A percentile compares a stretch with the other conserved stretches of the same genome.
Evolutionary conservation across 2,888 invertebrate species (phyloP).

Genomic region (Nephrocerus scutellatus): DNA sequence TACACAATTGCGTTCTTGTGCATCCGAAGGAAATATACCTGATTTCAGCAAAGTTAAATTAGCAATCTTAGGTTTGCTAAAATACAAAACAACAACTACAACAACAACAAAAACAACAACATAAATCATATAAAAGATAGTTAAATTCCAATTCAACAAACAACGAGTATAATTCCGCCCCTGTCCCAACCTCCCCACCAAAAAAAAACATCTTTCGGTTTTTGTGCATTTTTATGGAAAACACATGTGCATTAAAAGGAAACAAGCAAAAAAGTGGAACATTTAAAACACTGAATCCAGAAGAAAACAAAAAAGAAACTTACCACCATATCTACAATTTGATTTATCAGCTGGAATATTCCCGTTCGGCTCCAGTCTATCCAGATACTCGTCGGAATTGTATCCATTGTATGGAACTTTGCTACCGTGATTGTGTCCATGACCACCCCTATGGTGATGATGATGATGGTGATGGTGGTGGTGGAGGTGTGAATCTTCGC

Average conservation of each 20-base stretch:
- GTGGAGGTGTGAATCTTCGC: conserved; percentile 55
- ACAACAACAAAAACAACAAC: no score
- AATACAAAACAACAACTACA: no score
- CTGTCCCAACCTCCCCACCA: no score
- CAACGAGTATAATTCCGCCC: no score
- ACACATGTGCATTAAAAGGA: no score
- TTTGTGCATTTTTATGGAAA: no score
- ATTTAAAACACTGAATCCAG: background rate
- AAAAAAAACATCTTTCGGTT: background rate
- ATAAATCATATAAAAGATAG: background rate
- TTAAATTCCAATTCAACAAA: background rate
- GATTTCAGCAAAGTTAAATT: no score
- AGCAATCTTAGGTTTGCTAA: no score
- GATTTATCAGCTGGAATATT: conserved; percentile 84
- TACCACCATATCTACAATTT: conserved; percentile 62
- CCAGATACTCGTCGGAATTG: conserved; percentile 84
- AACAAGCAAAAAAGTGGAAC: no score
- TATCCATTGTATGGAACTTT: conserved; percentile 88
- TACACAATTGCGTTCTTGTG: no score
- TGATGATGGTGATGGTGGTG: conserved; percentile 56
- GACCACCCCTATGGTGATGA: conserved; percentile 51
- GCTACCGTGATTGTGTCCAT: conserved; percentile 52
- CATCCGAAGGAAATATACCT: no score
- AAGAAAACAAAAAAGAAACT: conserved; percentile 24
- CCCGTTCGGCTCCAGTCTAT: conserved; percentile 87